Evolutionary conservation across 2,888 invertebrate species (phyloP), one percentile per base, ranked within the genome.

Genomic region (Apodemia zela): DNA sequence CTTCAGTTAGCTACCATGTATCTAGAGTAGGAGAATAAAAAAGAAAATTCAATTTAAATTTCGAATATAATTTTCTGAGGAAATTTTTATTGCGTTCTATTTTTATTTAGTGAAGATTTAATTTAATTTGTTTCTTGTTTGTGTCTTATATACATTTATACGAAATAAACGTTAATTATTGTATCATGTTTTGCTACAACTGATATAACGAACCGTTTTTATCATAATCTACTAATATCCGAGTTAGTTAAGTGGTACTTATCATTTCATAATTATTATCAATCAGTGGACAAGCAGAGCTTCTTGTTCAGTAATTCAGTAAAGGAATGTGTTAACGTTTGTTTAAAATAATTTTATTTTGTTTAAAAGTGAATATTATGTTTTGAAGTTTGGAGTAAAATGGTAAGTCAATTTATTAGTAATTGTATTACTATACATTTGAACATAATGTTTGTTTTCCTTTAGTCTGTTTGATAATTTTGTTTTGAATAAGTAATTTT

Each of bases 371-470:
- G 21, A 54, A 18, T 54, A 54, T 8, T 54, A 54, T 54, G 51
- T 54, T 54, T 18, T 13, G 13, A 5, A 18, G 58, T 29, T 59
- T 33, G 15, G 45, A 58, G 10, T 47, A 15, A 18, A 25, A 62
- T 62, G 62, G 62, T 62, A 17, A 62, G 62, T 59, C n/a, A 17
- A 17, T 47, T 47, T 21, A 7, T 35, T 35, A 25, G 42, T 58
- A 45, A 15, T 25, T 57, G 18, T 11, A 17, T 11, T 42, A 54
- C 0, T 51, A 13, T 13, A 38, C 4, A 13, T 38, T 38, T 13
- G 2, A 38, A 38, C 13, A 38, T 0, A 13, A 13, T 38, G 11
- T 13, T 38, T 13, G 2, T 2, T 7, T 47, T 17, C 1, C 8
- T 17, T 17, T 47, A 0, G 17, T 17, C 11, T 17, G 8, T 17